phyloP scores from a whole-genome alignment of 2,113 vertebrate species.

The Pleuronectes platessa region DNA sequence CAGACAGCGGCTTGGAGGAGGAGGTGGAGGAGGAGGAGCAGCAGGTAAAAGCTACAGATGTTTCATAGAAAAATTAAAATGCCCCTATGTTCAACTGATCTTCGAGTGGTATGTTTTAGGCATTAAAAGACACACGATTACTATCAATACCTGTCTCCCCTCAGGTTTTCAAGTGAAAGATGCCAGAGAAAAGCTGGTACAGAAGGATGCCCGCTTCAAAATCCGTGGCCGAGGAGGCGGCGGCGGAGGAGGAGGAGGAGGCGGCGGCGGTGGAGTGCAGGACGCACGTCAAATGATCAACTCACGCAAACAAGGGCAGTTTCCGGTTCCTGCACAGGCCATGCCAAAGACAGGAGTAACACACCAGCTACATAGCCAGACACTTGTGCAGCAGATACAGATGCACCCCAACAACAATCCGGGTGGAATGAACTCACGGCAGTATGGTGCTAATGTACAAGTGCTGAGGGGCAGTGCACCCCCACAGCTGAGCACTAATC shows the following conservation, averaged over 20 bases:
- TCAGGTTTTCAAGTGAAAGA: slow-evolving; percentile 87
- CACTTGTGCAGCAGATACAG: slow-evolving; percentile 73
- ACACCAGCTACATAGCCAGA: slow-evolving; percentile 61
- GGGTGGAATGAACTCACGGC: slow-evolving; percentile 49
- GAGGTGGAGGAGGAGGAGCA: neutral
- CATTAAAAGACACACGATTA: neutral
- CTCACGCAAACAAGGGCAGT: slow-evolving; percentile 87
- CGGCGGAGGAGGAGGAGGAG: slow-evolving; percentile 13
- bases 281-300: slow-evolving; percentile 96
- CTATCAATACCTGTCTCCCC: neutral
- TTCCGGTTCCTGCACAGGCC: slow-evolving; percentile 39
- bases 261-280: slow-evolving; percentile 71
- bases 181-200: slow-evolving; percentile 91
- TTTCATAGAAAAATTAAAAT: neutral
- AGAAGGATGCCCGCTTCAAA: slow-evolving; percentile 94
- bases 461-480: slow-evolving; percentile 66
- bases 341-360: slow-evolving; percentile 37
- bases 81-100: neutral
- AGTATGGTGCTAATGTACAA: slow-evolving; percentile 64
- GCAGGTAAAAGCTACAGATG: slow-evolving; percentile 39
- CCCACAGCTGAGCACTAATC: slow-evolving; percentile 76
- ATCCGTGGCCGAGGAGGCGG: slow-evolving; percentile 87
- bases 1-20: slow-evolving; percentile 86
- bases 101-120: neutral
- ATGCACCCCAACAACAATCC: slow-evolving; percentile 66